Evolutionary conservation across 2,113 vertebrate genomes (phyloP).

Genomic region (Ochotona princeps): DNA sequence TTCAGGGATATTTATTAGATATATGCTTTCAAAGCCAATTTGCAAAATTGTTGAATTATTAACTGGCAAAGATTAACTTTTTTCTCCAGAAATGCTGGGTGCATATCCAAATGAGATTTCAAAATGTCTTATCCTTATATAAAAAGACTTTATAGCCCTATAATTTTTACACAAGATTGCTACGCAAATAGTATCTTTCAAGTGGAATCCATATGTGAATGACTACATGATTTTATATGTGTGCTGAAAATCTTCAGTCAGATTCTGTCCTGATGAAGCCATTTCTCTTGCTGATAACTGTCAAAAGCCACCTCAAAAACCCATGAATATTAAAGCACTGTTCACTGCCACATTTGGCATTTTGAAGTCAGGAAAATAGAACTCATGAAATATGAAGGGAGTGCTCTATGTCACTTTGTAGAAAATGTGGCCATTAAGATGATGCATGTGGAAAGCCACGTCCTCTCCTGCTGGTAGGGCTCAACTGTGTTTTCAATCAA

Average conservation of each 20-base stretch:
- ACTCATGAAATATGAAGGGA: conserved; percentile 90
- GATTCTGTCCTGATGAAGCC: conserved; percentile 84
- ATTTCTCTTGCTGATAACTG: conserved; percentile 88
- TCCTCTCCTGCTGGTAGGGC: conserved; percentile 83
- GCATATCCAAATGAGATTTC: conserved; percentile 18
- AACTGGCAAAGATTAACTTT: not conserved
- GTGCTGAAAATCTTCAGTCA: conserved; percentile 82
- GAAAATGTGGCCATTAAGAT: conserved; percentile 88
- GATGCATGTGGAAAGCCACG: conserved; percentile 86
- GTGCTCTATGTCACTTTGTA: conserved; percentile 79
- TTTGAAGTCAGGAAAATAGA: conserved; percentile 88
- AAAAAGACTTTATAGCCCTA: conserved; percentile 45
- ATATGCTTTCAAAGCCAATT: not conserved
- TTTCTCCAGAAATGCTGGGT: conserved; percentile 4
- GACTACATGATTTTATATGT: conserved; percentile 63
- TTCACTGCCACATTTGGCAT: conserved; percentile 86
- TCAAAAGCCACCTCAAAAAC: conserved; percentile 83
- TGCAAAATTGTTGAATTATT: conserved; percentile 2
- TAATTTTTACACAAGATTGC: conserved; percentile 63
- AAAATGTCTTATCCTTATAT: not conserved
- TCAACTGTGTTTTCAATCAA: conserved; percentile 82
- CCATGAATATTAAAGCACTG: conserved; percentile 89
- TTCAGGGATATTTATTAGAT: not conserved
- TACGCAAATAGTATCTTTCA: conserved; percentile 54
- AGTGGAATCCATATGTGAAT: conserved; percentile 64